Evolutionary conservation across 2,113 vertebrate genomes (phyloP), one percentile per base, ranked within the genome.

Genomic region (Eurystomus gularis): DNA sequence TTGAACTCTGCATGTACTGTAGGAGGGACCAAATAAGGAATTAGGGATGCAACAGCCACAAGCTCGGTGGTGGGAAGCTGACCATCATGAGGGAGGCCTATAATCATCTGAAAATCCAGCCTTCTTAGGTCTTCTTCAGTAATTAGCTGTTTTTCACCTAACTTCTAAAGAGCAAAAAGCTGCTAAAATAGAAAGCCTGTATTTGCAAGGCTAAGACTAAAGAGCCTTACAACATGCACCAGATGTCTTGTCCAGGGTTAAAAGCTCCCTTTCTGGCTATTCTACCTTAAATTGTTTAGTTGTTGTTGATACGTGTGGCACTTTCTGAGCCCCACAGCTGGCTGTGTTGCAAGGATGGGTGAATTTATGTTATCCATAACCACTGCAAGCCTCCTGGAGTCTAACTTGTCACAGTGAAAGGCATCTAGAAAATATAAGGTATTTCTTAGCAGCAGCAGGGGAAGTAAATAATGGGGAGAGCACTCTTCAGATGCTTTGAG

Each of bases 361-460:
- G n/a, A 33, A 71, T 80, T 77, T 39, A 2, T 12, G 15, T 51
- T 49, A 58, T 11, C 54, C 29, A 58, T 44, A 87, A 26, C 71
- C 42, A 35, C 25, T 51, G 39, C 25, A 31, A 88, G 16, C 25
- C 54, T 88, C 73, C 88, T 46, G 51, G 58, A 87, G 57, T n/a
- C 57, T 19, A 49, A n/a, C 25, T 85, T 81, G 37, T 66, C 85
- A 48, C 60, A n/a, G 39, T 60, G 68, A 66, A 90, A 90, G 18
- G 23, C 51, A 88, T 39, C 76, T 62, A 88, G 85, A 46, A 80
- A 93, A 93, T 26, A 31, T 1, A 73, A 88, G 55, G 18, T 54
- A 81, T 77, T 94, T 83, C 72, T 69, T 24, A 81, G 55, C 25
- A 85, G 78, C 89, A 95, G 82, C 64, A 90, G 79, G 75, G 42